Evolutionary conservation across 2,113 vertebrate species (phyloP), one percentile per base, ranked within the genome.

Genomic region (Aegithalos caudatus): DNA sequence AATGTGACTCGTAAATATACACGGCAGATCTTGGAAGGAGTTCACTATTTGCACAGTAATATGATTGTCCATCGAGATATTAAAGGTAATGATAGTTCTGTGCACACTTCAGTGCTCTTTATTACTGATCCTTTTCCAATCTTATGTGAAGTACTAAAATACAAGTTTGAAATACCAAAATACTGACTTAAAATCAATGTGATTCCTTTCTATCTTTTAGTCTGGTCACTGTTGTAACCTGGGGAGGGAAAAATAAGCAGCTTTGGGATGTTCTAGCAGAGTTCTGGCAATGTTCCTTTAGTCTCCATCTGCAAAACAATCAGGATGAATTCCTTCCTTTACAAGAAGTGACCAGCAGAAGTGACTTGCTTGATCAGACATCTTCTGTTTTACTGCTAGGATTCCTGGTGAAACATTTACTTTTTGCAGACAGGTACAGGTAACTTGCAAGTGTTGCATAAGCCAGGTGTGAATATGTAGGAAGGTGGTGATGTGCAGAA

Each of bases 51-150:
- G 95, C 99, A 99, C 98, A 99, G 99, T 97, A 99, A 99, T 96
- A 99, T 99, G 99, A 99, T 99, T 92, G 99, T 99, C 88, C 99
- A 99, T 97, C 98, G 99, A 97, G 99, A 99, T 98, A 99, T 99
- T 95, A 99, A 99, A 99, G 99, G 99, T 99, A 96, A 66, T 14
- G n/a, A 45, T 25, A 69, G 23, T 40, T 57, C 47, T 62, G 24
- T 67, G 48, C 40, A 42, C 40, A 12, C 18, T 65, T 83, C 28
- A 76, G 11, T 69, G 53, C 70, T 74, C 18, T 82, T 38, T n/a
- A 31, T 42, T 71, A 37, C 38, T 67, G 21, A 71, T 79, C 62
- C 53, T 82, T 67, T 74, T 53, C 25, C 24, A 20, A 4, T 53
- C 65, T 70, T 73, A 14, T 2, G 29, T 58, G 38, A 82, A 82